Evolutionary conservation across 2,888 invertebrate species (phyloP), one percentile per base, ranked within the genome.

Genomic region (Amphipoea oculea): DNA sequence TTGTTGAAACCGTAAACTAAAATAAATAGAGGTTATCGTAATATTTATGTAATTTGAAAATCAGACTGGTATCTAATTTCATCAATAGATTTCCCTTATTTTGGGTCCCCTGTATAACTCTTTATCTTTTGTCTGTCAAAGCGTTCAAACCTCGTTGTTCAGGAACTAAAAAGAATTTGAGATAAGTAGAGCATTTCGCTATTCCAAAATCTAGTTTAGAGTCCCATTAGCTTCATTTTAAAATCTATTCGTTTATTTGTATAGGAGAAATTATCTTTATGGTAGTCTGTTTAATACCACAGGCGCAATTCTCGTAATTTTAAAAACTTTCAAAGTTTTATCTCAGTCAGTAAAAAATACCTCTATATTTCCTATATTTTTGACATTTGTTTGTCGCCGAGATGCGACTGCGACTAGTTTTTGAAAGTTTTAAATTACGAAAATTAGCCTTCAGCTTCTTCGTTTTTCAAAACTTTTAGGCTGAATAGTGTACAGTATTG

Each of bases 1-100:
- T 57, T 71, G 40, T 71, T 68, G 73, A 54, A 85, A 79, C 40
- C 20, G 69, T 54, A 60, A 85, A 73, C 79, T 73, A 40, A 79
- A 79, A 72, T 68, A 69, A 68, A n/a, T 40, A 9, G 45, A 17
- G 45, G 60, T 45, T 65, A 79, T n/a, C 12, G 42, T 63, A 63
- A 68, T 72, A 4, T 40, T 67, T 78, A 78, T 60, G 29, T 78
- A 48, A 71, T 40, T 23, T 70, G 1, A 17, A 70, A 54, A 29
- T 48, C 29, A 20, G 48, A 48, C 6, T 36, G 14, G 23, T 36
- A 45, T 45, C 45, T 45, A 9, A 12, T 51, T 70, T 23, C 14
- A 36, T 51, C 7, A 20, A 48, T 29, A 1, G 29, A 14, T 36
- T 51, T 36, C 14, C 36, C 14, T 70, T 40, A 70, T 17, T 40